Conservation (phyloP, 1,140 invertebrate genomes). For the Acromyrmex charruanus region DNA sequence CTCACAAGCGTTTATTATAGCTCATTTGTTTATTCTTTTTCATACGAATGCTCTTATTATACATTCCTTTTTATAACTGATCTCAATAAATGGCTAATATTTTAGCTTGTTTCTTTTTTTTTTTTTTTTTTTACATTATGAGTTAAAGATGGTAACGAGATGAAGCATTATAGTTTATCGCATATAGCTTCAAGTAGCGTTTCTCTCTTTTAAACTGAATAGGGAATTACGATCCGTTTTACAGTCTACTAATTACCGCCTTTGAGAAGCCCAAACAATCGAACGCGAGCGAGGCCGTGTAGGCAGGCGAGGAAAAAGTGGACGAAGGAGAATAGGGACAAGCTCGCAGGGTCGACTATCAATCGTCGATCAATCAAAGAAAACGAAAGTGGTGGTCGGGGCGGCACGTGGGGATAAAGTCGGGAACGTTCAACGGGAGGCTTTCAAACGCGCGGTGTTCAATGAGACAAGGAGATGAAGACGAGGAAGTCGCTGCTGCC, state of each 20-base stretch:
- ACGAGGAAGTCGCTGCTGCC: slow-evolving; percentile 72
- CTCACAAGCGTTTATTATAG: slow-evolving; percentile 13
- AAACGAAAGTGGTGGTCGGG: slow-evolving; percentile 52
- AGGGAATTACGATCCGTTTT: background rate
- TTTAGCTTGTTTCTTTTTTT: background rate
- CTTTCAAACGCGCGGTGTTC: slow-evolving; percentile 71
- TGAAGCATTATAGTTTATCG: background rate
- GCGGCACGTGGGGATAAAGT: slow-evolving; percentile 47
- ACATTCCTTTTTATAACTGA: background rate
- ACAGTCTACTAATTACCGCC: slow-evolving; percentile 28
- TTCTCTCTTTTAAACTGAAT: background rate
- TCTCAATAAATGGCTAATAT: background rate
- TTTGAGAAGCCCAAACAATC: slow-evolving; percentile 29
- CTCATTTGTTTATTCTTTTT: background rate
- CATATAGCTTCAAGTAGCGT: background rate
- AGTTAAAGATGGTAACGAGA: background rate
- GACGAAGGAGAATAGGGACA: background rate
- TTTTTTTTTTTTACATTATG: background rate
- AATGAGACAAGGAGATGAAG: slow-evolving; percentile 79
- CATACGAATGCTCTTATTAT: too few relatives aligned
- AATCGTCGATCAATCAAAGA: slow-evolving; percentile 61
- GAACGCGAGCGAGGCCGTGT: background rate
- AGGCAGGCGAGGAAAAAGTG: background rate
- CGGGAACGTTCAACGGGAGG: slow-evolving; percentile 63
- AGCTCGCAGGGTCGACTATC: slow-evolving; percentile 36